These are phyloP conservation scores for Lycorma delicatula DNA, from an alignment of 1,140 invertebrate species.

Conservation along the genomic window DNA sequence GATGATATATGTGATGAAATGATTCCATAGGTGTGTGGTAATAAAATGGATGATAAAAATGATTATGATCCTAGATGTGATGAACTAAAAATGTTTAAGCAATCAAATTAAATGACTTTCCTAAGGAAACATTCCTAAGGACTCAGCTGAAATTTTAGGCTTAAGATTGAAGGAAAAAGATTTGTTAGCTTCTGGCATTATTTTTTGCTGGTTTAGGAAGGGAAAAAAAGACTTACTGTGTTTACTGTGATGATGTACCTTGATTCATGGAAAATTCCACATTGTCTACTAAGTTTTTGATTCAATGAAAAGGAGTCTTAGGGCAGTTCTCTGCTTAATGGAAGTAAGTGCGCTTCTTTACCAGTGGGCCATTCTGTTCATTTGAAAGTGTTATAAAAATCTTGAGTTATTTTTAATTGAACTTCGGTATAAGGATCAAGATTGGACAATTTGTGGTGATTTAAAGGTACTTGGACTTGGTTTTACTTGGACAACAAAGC, in stretches of 20 bases:
- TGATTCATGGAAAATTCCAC: constrained; percentile 10
- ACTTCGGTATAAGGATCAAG: constrained; percentile 32
- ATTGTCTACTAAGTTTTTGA: constrained; percentile 26
- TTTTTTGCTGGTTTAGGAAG: constrained; percentile 7
- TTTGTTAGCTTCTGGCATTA: constrained; percentile 8
- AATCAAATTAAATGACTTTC: constrained; percentile 15
- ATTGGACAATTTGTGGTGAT: constrained; percentile 31
- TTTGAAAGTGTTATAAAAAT: constrained; percentile 32
- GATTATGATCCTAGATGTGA: neutral
- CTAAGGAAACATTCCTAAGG: constrained; percentile 17
- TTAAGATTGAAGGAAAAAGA: constrained; percentile 23
- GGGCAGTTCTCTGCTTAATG: constrained; percentile 36
- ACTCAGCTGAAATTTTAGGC: constrained; percentile 17
- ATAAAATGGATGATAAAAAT: neutral
- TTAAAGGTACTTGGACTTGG: no score
- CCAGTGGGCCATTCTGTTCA: constrained; percentile 31
- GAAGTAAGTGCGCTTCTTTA: constrained; percentile 32
- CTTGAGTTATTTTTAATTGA: constrained; percentile 30
- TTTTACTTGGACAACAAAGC: no score
- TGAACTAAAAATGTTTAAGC: neutral
- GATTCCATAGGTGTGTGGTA: neutral
- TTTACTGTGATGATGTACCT: constrained; percentile 20
- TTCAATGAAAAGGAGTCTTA: constrained; percentile 34
- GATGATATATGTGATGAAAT: constrained; percentile 8
- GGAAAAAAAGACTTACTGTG: constrained; percentile 17